phyloP scores from a whole-genome alignment of 2,113 vertebrate genomes.

The Romanogobio albipinnatus region DNA sequence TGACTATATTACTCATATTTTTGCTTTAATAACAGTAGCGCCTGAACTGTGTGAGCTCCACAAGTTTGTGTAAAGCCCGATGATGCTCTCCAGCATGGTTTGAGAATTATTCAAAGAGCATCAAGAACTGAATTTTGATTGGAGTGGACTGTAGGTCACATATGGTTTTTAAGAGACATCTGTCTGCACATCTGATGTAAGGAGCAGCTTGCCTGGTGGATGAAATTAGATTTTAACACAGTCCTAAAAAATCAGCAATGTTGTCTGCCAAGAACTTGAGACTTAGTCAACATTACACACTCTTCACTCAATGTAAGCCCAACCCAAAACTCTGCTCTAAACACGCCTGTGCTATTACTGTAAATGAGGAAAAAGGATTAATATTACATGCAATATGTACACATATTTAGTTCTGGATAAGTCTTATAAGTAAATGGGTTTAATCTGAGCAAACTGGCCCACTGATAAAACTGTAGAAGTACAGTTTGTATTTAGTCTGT shows the following conservation, averaged over 20 bases:
- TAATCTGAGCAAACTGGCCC: neutral
- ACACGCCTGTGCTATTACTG: neutral
- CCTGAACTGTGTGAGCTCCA: neutral
- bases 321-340: conserved; percentile 9
- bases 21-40: neutral
- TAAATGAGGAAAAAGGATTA: neutral
- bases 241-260: neutral
- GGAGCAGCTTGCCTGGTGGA: conserved; percentile 38
- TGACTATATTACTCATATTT: neutral
- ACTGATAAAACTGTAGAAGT: neutral
- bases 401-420: neutral
- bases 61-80: neutral
- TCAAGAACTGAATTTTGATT: neutral
- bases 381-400: conserved; percentile 1
- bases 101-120: neutral
- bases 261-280: conserved; percentile 9
- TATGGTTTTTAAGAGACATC: conserved; percentile 42
- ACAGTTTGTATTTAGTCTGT: neutral
- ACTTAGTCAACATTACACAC: conserved; percentile 25
- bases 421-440: neutral
- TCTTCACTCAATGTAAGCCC: neutral
- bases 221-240: conserved; percentile 21
- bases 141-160: neutral
- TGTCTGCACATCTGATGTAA: conserved; percentile 40
- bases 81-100: neutral